Evolutionary conservation across 30 jellyfish, hydroid and myxozoan species (phyloP), one percentile per base, ranked within the genome.

Genomic region (Aurelia coerulea): DNA sequence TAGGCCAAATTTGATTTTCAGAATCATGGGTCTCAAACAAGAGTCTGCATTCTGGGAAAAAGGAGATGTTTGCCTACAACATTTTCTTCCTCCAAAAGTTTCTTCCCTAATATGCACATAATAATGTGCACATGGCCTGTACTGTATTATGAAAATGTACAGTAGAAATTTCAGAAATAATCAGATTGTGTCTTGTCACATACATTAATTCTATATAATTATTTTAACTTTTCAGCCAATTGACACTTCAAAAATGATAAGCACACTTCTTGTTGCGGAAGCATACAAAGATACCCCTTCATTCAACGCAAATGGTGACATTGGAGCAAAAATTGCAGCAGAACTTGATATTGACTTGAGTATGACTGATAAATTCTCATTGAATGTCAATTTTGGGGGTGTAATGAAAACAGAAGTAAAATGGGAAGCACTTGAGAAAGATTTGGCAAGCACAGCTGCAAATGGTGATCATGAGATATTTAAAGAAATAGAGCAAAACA

Each of bases 301-400:
- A 19, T 80, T 94, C 67, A 88, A 94, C 14, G 95, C 85, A 19
- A 90, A 88, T 83, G 99, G 99, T 2, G 89, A 76, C 64, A 65
- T 94, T 69, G 99, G 99, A 3, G 92, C 93, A 46, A 94, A 94
- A 60, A 88, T 94, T 56, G 97, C 99, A n/a, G 6, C 90, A 17
- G 99, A 94, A 78, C 74, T 94, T 16, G 86, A 84, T 39, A 50
- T 94, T 50, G 96, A 94, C 62, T 73, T 94, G 31, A 82, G 91
- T 52, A 92, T 67, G 49, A 67, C 91, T 33, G 97, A 94, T 56
- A 86, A 78, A n/a, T 83, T 88, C 60, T 76, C 89, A 37, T 54
- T 89, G 74, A 73, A 59, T 12, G 90, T 89, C 6, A 59, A 78
- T 63, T 72, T 94, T 75, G 99, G 99, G 14, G 96, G 84, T 62